Evolutionary conservation across 2,888 invertebrate genomes (phyloP).

Genomic region (Sycophila texana): DNA sequence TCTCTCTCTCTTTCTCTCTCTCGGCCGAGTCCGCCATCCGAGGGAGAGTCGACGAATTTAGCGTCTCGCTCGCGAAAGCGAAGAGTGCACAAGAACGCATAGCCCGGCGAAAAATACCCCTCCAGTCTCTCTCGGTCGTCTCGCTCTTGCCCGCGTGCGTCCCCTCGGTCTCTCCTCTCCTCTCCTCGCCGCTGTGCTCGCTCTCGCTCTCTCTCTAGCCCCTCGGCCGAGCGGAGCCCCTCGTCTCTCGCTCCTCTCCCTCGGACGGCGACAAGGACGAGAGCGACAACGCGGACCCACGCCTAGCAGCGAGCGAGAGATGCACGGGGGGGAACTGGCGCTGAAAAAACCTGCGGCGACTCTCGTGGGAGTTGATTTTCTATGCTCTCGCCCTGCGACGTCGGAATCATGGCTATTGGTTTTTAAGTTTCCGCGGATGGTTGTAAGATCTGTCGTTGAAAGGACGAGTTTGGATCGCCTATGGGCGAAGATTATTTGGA

Average conservation of each 20-base stretch:
- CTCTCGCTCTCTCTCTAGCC: too few relatives aligned
- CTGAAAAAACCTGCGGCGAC: too few relatives aligned
- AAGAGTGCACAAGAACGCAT: conserved; percentile 22
- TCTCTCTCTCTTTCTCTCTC: conserved; percentile 30
- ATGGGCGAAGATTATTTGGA: background rate
- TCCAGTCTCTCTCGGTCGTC: conserved; percentile 33
- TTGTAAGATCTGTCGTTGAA: too few relatives aligned
- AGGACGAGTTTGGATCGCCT: too few relatives aligned
- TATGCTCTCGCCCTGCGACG: too few relatives aligned
- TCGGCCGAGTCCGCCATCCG: background rate
- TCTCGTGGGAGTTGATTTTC: too few relatives aligned
- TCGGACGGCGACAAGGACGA: conserved; percentile 9
- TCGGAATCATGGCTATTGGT: too few relatives aligned
- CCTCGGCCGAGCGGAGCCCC: background rate
- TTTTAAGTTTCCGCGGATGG: too few relatives aligned
- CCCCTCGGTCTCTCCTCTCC: conserved; percentile 44
- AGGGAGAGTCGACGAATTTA: conserved; percentile 49
- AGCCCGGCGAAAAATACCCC: conserved; percentile 56
- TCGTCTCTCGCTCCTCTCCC: background rate
- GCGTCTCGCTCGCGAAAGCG: conserved; percentile 39
- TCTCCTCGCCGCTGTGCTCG: conserved; percentile 10
- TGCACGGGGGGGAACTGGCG: too few relatives aligned
- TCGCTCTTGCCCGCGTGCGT: conserved; percentile 33
- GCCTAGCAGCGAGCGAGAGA: conserved; percentile 5
- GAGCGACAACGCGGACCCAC: background rate